A percentile compares a stretch with the other conserved stretches of the same genome.
Evolutionary conservation across 1,140 invertebrate genomes (phyloP).

Genomic region (Colletes latitarsis): DNA sequence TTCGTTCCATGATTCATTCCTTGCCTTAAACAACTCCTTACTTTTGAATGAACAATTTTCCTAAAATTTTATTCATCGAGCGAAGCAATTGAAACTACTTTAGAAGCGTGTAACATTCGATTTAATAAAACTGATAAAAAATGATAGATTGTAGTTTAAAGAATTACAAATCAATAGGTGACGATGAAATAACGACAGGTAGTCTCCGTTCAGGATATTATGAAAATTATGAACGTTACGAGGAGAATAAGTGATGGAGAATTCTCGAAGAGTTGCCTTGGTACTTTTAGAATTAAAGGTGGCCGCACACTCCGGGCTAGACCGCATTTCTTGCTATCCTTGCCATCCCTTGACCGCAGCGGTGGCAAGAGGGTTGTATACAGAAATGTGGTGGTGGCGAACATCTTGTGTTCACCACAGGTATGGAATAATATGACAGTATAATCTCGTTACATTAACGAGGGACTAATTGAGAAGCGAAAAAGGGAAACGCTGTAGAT

Average conservation of each 20-base stretch:
- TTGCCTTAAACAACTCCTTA: too few relatives aligned
- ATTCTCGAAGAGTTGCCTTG: constrained; percentile 5
- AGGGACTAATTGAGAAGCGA: constrained; percentile 8
- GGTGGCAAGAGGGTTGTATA: constrained; percentile 52
- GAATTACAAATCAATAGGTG: too few relatives aligned
- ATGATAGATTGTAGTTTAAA: too few relatives aligned
- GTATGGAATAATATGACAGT: constrained; percentile 43
- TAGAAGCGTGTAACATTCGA: too few relatives aligned
- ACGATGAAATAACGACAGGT: too few relatives aligned
- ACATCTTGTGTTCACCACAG: constrained; percentile 44
- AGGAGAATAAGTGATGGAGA: background rate
- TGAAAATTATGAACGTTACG: background rate
- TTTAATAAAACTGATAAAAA: too few relatives aligned
- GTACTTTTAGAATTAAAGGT: constrained; percentile 41
- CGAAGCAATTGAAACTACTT: too few relatives aligned
- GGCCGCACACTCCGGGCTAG: constrained; percentile 19
- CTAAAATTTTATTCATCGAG: too few relatives aligned
- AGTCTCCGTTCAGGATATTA: too few relatives aligned
- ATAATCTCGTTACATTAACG: constrained; percentile 41
- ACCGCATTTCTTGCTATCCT: constrained; percentile 54
- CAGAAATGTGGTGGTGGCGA: constrained; percentile 42
- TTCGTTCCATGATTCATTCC: too few relatives aligned
- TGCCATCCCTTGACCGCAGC: constrained; percentile 57
- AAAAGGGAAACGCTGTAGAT: background rate
- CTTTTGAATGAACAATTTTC: too few relatives aligned